Evolutionary conservation across 2,113 vertebrate genomes (phyloP), one percentile per base, ranked within the genome.

Genomic region (Poeciliopsis turrubarensis): DNA sequence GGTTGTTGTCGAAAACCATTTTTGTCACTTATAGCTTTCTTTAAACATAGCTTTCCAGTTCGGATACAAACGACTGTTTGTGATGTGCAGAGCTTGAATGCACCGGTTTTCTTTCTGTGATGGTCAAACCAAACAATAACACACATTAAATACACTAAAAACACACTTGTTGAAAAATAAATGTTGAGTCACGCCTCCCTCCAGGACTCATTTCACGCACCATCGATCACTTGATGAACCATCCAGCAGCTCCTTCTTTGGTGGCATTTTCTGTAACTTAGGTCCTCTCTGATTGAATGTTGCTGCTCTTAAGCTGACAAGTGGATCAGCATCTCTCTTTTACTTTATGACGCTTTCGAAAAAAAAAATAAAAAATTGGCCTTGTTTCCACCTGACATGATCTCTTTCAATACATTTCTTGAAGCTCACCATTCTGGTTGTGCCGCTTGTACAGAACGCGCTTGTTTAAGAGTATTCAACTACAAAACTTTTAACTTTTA

Each of bases 161-260:
- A 44, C 66, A 7, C 30, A 69, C 31, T 65, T 72, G 60, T 61
- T 68, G 17, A 26, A 66, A 27, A 25, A 68, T 63, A 62, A 75
- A 69, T 65, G 64, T 54, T 37, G 26, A 31, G 47, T 31, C 4
- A 41, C 29, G 25, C 32, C 79, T 67, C 47, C 60, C 44, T 60
- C 79, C 54, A 51, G 22, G 34, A 76, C 71, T 63, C 34, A 1
- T 78, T 79, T 83, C 31, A 73, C 67, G 73, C 72, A n/a, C 29
- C 29, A 73, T 26, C 26, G 22, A 77, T 62, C 32, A 68, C n/a
- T 69, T 82, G 79, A 79, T 82, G 64, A 87, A 68, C 66, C 70
- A n/a, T 62, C 62, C 64, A 37, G 32, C 57, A 70, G n/a, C 30
- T 70, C 64, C 73, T 44, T 74, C 66, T 79, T 63, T 65, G 19